These are phyloP conservation scores for Tenualosa thibaudeaui DNA, from an alignment of 2,797 vertebrate species.

Conservation along the genomic window DNA sequence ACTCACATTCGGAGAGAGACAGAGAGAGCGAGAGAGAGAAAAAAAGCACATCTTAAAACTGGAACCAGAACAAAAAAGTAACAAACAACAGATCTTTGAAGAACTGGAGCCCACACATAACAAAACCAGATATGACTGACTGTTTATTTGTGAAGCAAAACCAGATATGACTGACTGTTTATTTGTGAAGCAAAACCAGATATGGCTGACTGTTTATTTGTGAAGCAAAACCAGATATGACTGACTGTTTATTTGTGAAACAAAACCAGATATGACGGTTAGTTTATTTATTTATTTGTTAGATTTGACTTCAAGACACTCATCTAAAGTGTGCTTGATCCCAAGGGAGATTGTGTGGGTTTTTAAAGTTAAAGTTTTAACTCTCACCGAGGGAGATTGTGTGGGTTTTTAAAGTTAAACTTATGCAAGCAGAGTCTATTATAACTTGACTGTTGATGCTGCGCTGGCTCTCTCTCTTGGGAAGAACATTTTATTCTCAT, in stretches of 20 bases:
- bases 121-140: background rate
- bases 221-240: background rate
- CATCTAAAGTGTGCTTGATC: background rate
- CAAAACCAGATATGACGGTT: background rate
- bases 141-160: background rate
- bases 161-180: background rate
- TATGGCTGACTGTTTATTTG: background rate
- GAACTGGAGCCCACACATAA: background rate
- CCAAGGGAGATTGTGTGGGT: background rate
- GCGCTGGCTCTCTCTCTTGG: background rate
- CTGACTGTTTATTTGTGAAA: too few relatives aligned
- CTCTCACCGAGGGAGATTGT: too few relatives aligned
- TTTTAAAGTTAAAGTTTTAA: too few relatives aligned
- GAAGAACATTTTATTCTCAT: background rate
- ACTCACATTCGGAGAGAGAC: constrained; percentile 29
- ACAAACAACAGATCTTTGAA: background rate
- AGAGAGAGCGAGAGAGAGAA: background rate
- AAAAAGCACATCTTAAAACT: background rate
- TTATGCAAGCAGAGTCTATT: too few relatives aligned
- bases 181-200: background rate
- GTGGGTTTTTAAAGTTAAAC: too few relatives aligned
- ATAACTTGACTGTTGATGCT: too few relatives aligned
- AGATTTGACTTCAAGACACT: background rate
- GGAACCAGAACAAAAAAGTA: background rate
- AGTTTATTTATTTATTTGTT: background rate